Evolutionary conservation across 2,888 invertebrate genomes (phyloP).

Genomic region (Drosophila trichaetosa): DNA sequence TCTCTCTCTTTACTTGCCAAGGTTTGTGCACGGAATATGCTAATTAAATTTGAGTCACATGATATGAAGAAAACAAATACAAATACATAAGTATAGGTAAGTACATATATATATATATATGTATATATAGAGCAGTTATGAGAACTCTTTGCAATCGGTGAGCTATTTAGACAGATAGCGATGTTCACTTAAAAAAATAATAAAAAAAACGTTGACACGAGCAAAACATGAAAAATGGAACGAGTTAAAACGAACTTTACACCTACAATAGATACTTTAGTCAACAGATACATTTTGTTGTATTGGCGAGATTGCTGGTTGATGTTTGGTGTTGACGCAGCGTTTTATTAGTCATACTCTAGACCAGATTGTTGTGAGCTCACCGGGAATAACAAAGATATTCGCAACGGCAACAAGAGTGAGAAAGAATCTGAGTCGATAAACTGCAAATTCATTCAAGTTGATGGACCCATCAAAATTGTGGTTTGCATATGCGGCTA

Average conservation of each 20-base stretch:
- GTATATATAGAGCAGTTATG: not conserved
- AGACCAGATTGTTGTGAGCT: slow-evolving; percentile 12
- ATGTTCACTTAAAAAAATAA: not conserved
- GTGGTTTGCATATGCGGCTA: slow-evolving; percentile 55
- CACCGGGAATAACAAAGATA: slow-evolving; percentile 16
- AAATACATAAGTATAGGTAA: slow-evolving; percentile 1
- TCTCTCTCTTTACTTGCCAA: slow-evolving; percentile 28
- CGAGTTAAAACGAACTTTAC: slow-evolving; percentile 41
- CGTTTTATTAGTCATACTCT: slow-evolving; percentile 60
- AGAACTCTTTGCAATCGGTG: slow-evolving; percentile 13
- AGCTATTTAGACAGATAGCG: slow-evolving; percentile 26
- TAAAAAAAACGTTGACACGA: slow-evolving; percentile 29
- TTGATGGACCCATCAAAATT: slow-evolving; percentile 54
- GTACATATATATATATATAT: not conserved
- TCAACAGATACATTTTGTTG: slow-evolving; percentile 41
- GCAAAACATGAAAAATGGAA: slow-evolving; percentile 26
- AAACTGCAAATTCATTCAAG: slow-evolving; percentile 59
- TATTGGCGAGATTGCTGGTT: not conserved
- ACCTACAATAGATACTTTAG: slow-evolving; percentile 55
- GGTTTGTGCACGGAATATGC: slow-evolving; percentile 49
- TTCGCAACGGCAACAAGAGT: not conserved
- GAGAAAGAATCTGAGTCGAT: slow-evolving; percentile 25
- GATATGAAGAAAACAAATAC: slow-evolving; percentile 14
- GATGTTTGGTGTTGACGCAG: slow-evolving; percentile 38
- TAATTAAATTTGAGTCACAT: slow-evolving; percentile 46